Evolutionary conservation across 53 echinoderm and acorn worm genomes (phyloP).

Genomic region (Astropecten irregularis): DNA sequence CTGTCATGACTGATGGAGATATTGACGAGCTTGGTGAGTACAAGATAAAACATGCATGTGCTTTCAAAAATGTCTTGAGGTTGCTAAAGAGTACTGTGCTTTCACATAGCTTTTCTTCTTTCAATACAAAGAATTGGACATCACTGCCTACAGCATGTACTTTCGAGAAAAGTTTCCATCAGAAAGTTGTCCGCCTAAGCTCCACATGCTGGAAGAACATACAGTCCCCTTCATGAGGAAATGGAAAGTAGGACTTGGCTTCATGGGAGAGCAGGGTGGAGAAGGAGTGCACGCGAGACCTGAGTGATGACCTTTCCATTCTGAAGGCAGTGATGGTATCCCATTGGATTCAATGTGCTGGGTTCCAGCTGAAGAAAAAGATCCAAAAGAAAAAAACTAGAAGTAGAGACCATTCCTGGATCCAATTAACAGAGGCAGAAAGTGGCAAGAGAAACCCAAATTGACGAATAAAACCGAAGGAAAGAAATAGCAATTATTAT

Average conservation of each 20-base stretch:
- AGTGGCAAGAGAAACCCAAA: background rate
- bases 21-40: too few relatives aligned
- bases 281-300: constrained; percentile 45
- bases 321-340: background rate
- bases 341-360: constrained; percentile 10
- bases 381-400: background rate
- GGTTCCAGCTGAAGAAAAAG: background rate
- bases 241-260: constrained; percentile 49
- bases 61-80: background rate
- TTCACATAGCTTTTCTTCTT: too few relatives aligned
- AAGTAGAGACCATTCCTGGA: background rate
- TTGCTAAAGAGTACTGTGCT: background rate
- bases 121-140: constrained; percentile 11
- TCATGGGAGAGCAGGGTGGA: constrained; percentile 51
- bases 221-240: constrained; percentile 9
- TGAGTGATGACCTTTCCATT: background rate
- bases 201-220: constrained; percentile 56
- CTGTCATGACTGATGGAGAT: too few relatives aligned
- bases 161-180: constrained; percentile 4
- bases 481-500: too few relatives aligned
- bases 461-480: too few relatives aligned
- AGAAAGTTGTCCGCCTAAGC: constrained; percentile 39
- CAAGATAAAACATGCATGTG: too few relatives aligned
- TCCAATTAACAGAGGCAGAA: background rate
- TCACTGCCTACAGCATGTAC: background rate